Base-by-base conservation (phyloP, 2,888 invertebrate species). In the Tinea semifulvella region DNA sequence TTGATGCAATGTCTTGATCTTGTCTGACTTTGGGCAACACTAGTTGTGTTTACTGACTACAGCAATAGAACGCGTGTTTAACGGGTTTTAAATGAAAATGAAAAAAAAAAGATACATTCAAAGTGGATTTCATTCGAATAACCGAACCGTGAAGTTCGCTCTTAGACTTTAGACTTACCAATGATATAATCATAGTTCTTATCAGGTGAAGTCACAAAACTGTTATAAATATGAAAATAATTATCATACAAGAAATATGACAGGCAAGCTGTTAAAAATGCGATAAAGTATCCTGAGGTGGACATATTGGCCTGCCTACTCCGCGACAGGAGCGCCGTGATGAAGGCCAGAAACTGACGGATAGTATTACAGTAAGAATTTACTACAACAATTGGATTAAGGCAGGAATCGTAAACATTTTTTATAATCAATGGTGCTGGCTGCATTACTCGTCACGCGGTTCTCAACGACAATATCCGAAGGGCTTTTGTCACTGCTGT, bases 121-220 rank as follows among this genome's bases (percentile, higher is more conserved):
- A 22, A 22, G 8, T 22, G 6, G 5, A 7, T 22, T 8, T 8
- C 8, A 5, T n/a, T n/a, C n/a, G n/a, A n/a, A n/a, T n/a, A n/a
- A n/a, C n/a, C n/a, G n/a, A n/a, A n/a, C n/a, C n/a, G 5, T 22
- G 5, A 22, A 7, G 8, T 7, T 22, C 5, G 5, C 8, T 7
- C 25, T 22, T 5, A 22, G 8, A 8, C 5, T 22, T 5, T 4
- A 13, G 19, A 53, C 76, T 73, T 51, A 80, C 79, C 79, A 47
- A 80, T 65, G 46, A 80, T 71, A 44, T 76, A 80, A 52, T 80
- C 79, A 51, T 80, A 80, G 52, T 63, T 59, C 45, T 76, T 79
- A 17, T 62, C 58, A 1, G 76, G 71, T 46, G 69, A 75, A 8
- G 49, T 46, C 42, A 76, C 50, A 36, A 75, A 53, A 53, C 79